A percentile compares a stretch with the other conserved stretches of the same genome.
Evolutionary conservation across 2,888 invertebrate genomes (phyloP).

Genomic region (Hemicrepidius hirtus): DNA sequence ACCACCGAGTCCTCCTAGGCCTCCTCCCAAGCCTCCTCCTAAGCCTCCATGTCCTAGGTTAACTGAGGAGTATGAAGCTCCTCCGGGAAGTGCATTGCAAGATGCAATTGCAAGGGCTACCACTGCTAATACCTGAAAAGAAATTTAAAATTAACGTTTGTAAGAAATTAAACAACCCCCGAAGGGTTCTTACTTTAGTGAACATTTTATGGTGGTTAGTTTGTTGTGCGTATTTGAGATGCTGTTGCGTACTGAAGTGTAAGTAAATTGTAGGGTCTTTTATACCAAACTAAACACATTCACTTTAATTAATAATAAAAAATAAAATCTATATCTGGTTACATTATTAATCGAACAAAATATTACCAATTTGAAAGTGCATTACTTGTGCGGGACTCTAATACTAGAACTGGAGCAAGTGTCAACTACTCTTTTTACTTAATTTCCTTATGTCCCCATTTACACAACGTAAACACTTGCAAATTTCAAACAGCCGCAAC

Average conservation of each 20-base stretch:
- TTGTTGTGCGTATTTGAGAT: constrained; percentile 16
- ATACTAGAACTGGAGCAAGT: constrained; percentile 34
- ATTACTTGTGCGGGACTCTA: constrained; percentile 26
- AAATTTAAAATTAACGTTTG: background rate
- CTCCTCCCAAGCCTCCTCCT: constrained; percentile 13
- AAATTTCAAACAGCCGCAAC: background rate
- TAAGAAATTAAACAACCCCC: background rate
- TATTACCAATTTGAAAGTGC: constrained; percentile 44
- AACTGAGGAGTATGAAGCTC: constrained; percentile 33
- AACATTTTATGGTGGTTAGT: constrained; percentile 34
- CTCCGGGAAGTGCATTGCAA: constrained; percentile 27
- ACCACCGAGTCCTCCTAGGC: constrained; percentile 9
- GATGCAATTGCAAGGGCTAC: constrained; percentile 27
- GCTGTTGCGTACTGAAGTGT: constrained; percentile 30
- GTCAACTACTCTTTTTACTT: constrained; percentile 30
- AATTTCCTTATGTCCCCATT: constrained; percentile 22
- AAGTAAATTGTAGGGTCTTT: constrained; percentile 35
- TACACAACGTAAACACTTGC: constrained; percentile 11
- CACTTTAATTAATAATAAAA: constrained; percentile 41
- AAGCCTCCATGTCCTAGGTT: constrained; percentile 35
- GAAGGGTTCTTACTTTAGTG: constrained; percentile 33
- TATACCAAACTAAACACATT: constrained; percentile 37
- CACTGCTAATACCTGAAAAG: constrained; percentile 32
- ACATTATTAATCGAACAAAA: constrained; percentile 44
- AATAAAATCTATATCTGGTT: constrained; percentile 23